Conservation (phyloP, 2,113 vertebrate genomes). For the Rhinopomastus cyanomelas region DNA sequence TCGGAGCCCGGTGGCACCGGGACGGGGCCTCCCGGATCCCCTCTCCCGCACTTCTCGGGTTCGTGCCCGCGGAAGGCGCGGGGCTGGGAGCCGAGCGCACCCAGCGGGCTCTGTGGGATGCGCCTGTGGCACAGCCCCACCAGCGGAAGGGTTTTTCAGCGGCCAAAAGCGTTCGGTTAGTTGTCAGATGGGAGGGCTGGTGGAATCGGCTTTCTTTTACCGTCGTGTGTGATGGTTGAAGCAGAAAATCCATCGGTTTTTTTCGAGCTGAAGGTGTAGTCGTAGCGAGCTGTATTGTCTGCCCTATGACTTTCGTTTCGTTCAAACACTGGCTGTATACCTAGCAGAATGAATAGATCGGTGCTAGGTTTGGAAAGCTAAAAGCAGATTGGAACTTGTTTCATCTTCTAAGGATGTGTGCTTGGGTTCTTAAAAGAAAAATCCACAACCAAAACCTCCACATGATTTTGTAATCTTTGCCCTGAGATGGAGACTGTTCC, state of each 20-base stretch:
- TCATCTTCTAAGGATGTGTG: neutral
- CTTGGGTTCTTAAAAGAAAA: neutral
- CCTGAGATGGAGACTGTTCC: conserved; percentile 29
- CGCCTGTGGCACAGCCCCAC: neutral
- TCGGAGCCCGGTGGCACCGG: neutral
- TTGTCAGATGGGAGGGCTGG: neutral
- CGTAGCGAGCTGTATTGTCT: neutral
- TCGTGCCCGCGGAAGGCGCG: neutral
- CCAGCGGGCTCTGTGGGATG: conserved; percentile 17
- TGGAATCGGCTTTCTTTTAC: neutral
- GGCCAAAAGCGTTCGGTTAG: neutral
- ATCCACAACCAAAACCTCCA: neutral
- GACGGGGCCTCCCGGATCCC: neutral
- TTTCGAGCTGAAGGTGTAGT: neutral
- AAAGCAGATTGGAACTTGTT: neutral
- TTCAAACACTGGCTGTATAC: neutral
- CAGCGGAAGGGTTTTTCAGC: neutral
- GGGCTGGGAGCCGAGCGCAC: neutral
- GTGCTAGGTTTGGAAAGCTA: neutral
- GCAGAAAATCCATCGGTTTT: neutral
- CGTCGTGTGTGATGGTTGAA: neutral
- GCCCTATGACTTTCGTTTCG: conserved; percentile 8
- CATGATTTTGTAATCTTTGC: conserved; percentile 15
- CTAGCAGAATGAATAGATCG: conserved; percentile 22
- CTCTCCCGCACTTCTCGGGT: neutral